Evolutionary conservation across 2,888 invertebrate species (phyloP), one percentile per base, ranked within the genome.

Genomic region (Cremastobaeus sp.): DNA sequence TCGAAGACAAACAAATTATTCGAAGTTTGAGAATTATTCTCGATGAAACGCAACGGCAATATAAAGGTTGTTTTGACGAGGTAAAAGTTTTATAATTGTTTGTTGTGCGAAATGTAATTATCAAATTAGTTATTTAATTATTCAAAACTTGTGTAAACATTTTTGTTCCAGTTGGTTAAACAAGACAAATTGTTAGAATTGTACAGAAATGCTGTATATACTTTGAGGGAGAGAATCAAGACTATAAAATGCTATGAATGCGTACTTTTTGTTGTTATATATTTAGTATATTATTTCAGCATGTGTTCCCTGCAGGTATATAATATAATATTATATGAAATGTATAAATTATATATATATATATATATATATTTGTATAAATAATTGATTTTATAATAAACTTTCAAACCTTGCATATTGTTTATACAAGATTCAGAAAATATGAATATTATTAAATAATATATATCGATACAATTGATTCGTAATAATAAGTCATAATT

Each of bases 11-110:
- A 47, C 79, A 82, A 78, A 78, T 65, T 39, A 84, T 86, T 75
- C 80, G 79, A 60, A 64, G 70, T 34, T 74, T 86, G 69, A 79
- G 74, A 50, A 55, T 84, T 21, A 79, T 77, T 43, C 77, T 82
- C 9, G 81, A 80, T 39, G 86, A 85, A 72, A 82, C 80, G 18
- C 82, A 85, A 73, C 79, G 77, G 32, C 86, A 86, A 47, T 86
- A 85, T 72, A 82, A 78, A 69, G 82, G 86, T 57, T 86, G 86
- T 68, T 86, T 82, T 30, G 76, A 80, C 9, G 84, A 86, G 83
- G 86, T 86, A 76, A 68, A 75, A 43, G 4, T 32, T 30, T 30
- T 47, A 21, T 25, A 25, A 25, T 25, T 25, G 25, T 5, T 5
- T 25, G 8, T 32, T 28, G 35, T 20, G 12, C 37, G 28, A 50